Conservation (phyloP, 2,888 invertebrate species). For the Tupiocoris notatus region DNA sequence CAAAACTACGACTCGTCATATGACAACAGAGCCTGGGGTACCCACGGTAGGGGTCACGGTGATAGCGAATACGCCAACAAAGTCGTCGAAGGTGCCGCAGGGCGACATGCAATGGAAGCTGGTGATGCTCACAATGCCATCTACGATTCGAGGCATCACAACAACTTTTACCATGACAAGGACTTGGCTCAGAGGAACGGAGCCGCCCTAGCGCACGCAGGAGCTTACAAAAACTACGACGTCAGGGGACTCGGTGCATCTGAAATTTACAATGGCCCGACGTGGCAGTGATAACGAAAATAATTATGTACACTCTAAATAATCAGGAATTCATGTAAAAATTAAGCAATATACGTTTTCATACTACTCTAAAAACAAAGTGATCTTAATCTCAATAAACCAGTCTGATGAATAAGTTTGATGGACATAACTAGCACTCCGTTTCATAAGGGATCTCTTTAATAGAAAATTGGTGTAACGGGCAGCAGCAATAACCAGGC, state of each 20-base stretch:
- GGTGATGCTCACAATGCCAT: conserved; percentile 12
- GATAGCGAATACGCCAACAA: conserved; percentile 21
- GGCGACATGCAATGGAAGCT: conserved; percentile 3
- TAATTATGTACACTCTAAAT: neutral
- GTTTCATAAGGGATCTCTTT: no score
- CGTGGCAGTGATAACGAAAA: neutral
- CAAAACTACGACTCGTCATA: conserved; percentile 22
- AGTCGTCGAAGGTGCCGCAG: conserved; percentile 10
- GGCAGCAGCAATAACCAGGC: no score
- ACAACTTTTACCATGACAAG: conserved; percentile 33
- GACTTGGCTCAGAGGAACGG: conserved; percentile 26
- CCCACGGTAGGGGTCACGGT: conserved; percentile 17
- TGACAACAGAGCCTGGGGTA: conserved; percentile 34
- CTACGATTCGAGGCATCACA: conserved; percentile 26
- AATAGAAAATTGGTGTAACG: no score
- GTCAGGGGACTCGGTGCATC: neutral
- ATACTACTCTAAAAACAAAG: no score
- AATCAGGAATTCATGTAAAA: neutral
- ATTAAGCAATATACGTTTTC: neutral
- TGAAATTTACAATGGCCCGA: neutral
- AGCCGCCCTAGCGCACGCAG: conserved; percentile 1
- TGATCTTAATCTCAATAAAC: no score
- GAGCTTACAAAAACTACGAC: neutral
- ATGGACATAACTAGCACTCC: no score
- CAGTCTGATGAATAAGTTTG: no score